Evolutionary conservation across 1,140 invertebrate species (phyloP).

Genomic region (Planococcus citri): DNA sequence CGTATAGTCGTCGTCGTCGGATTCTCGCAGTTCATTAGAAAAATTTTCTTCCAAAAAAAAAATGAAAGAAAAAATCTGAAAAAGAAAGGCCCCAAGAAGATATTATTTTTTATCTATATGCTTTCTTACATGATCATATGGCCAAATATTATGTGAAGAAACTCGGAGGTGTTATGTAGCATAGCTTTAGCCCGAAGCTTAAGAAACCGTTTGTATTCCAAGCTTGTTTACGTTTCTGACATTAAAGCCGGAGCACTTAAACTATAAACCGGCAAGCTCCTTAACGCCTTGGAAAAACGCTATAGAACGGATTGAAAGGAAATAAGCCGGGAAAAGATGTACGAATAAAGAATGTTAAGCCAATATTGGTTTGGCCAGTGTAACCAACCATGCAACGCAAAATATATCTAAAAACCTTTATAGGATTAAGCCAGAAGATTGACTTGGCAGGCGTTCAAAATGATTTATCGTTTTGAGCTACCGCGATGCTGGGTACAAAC

Average conservation of each 20-base stretch:
- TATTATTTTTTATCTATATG: background rate
- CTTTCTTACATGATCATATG: background rate
- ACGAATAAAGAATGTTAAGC: slow-evolving; percentile 7
- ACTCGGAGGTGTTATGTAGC: background rate
- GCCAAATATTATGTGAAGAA: background rate
- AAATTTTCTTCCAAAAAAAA: no score
- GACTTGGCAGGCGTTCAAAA: slow-evolving; percentile 1
- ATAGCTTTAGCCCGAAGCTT: background rate
- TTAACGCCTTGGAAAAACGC: slow-evolving; percentile 1
- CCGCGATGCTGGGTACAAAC: no score
- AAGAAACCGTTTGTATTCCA: slow-evolving; percentile 2
- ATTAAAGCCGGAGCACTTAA: slow-evolving; percentile 2
- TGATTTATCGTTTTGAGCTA: background rate
- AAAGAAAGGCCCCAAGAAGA: background rate
- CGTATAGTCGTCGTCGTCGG: no score
- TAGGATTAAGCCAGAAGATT: background rate
- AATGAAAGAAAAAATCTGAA: background rate
- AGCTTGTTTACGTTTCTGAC: slow-evolving; percentile 6
- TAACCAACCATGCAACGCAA: background rate
- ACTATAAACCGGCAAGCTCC: slow-evolving; percentile 1
- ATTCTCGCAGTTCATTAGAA: background rate
- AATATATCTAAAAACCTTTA: background rate
- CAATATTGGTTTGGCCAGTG: background rate
- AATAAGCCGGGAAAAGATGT: background rate
- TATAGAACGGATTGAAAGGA: slow-evolving; percentile 6